phyloP scores from a whole-genome alignment of 1,140 invertebrate genomes.

The Macrobrachium rosenbergii region DNA sequence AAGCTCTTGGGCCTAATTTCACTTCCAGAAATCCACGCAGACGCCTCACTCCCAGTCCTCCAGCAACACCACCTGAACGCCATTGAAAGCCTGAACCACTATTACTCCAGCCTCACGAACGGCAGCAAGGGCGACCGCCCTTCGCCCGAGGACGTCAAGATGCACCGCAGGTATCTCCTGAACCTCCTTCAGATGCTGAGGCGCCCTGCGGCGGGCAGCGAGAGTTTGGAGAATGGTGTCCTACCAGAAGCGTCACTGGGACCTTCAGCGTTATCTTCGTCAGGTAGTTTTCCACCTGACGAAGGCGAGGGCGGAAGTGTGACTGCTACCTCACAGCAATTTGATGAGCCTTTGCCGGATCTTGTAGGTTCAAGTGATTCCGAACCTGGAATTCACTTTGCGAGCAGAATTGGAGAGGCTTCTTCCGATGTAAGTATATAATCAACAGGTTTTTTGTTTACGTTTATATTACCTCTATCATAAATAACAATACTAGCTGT shows the following conservation, averaged over 20 bases:
- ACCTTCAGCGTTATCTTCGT: not conserved
- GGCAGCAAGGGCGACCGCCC: not conserved
- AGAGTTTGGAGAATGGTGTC: not conserved
- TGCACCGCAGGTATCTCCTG: conserved; percentile 40
- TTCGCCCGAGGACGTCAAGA: conserved; percentile 16
- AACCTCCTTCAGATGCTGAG: conserved; percentile 32
- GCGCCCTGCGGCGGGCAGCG: not conserved
- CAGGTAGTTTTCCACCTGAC: not conserved
- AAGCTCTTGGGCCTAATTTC: no score
- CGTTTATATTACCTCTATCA: no score
- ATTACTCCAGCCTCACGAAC: conserved; percentile 14
- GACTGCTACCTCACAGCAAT: no score
- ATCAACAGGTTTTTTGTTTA: not conserved
- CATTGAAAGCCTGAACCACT: conserved; percentile 20
- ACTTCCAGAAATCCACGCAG: not conserved
- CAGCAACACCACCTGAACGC: conserved; percentile 13
- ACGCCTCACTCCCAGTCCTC: not conserved
- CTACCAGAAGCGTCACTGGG: not conserved
- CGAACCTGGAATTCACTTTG: no score
- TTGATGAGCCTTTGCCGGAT: not conserved
- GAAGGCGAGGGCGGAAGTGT: not conserved
- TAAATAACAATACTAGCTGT: not conserved
- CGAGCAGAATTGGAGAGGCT: not conserved
- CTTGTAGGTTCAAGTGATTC: not conserved
- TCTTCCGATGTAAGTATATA: not conserved